A percentile compares a stretch with the other conserved stretches of the same genome.
phyloP scores from a whole-genome alignment of 2,888 invertebrate genomes.

The Cantharis rufa region DNA sequence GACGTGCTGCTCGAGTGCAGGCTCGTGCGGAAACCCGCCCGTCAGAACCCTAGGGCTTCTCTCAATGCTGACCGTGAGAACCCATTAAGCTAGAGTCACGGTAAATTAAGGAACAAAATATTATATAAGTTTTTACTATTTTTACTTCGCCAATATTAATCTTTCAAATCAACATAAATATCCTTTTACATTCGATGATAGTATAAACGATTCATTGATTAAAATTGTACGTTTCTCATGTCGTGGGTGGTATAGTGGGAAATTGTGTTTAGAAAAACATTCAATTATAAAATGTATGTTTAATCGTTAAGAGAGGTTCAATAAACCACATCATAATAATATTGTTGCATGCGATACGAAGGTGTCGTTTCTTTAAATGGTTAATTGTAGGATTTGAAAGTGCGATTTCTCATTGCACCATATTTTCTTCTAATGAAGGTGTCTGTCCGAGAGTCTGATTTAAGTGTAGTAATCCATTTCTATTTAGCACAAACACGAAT shows the following conservation, averaged over 20 bases:
- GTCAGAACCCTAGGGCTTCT: constrained; percentile 39
- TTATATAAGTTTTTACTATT: not conserved
- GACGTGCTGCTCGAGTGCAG: constrained; percentile 31
- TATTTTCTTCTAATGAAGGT: not conserved
- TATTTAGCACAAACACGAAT: not conserved
- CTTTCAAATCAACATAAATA: not conserved
- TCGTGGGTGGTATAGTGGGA: not conserved
- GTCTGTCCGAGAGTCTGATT: not conserved
- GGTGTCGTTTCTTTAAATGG: not conserved
- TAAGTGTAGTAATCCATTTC: not conserved
- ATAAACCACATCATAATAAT: not conserved
- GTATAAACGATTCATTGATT: not conserved
- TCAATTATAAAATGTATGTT: constrained; percentile 1
- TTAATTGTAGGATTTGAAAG: not conserved
- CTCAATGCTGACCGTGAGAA: constrained; percentile 49
- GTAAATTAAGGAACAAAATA: constrained; percentile 9
- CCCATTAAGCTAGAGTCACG: constrained; percentile 29
- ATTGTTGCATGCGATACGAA: not conserved
- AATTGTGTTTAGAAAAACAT: not conserved
- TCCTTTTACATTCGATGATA: not conserved
- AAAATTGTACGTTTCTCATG: not conserved
- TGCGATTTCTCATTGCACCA: not conserved
- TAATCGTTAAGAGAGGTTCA: not conserved
- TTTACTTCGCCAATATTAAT: not conserved
- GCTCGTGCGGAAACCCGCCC: constrained; percentile 41